phyloP scores from a whole-genome alignment of 2,888 invertebrate species.

The Pristionchus japonicus region DNA sequence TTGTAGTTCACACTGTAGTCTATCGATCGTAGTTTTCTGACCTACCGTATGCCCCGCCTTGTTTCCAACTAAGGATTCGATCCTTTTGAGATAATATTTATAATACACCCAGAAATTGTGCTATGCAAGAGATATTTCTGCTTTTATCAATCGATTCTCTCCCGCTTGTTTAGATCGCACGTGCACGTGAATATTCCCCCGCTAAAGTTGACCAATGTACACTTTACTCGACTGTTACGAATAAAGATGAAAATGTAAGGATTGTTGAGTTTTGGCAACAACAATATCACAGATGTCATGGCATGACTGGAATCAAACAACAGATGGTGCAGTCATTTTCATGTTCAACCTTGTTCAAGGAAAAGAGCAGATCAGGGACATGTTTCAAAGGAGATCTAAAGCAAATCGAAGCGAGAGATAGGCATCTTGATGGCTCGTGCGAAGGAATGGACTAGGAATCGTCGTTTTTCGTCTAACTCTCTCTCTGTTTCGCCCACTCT shows the following conservation, averaged over 20 bases:
- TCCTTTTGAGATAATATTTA: conserved; percentile 30
- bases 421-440: conserved; percentile 36
- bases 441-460: not conserved
- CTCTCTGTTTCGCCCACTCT: not conserved
- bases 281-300: too few species aligned
- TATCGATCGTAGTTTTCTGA: not conserved
- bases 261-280: too few species aligned
- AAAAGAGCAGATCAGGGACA: not conserved
- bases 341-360: not conserved
- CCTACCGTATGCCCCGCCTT: not conserved
- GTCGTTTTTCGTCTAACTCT: not conserved
- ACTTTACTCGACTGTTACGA: conserved; percentile 27
- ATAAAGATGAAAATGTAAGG: not conserved
- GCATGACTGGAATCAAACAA: too few species aligned
- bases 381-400: not conserved
- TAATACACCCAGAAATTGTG: conserved; percentile 22
- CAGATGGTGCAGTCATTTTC: not conserved
- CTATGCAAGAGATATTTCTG: conserved; percentile 38
- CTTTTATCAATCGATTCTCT: conserved; percentile 17
- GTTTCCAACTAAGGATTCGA: not conserved
- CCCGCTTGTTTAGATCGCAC: not conserved
- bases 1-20: not conserved
- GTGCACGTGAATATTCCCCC: conserved; percentile 6
- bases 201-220: conserved; percentile 16
- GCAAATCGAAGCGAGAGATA: not conserved